These are phyloP conservation scores for Cottus gobio DNA, from an alignment of 2,113 vertebrate species.

Conservation along the genomic window DNA sequence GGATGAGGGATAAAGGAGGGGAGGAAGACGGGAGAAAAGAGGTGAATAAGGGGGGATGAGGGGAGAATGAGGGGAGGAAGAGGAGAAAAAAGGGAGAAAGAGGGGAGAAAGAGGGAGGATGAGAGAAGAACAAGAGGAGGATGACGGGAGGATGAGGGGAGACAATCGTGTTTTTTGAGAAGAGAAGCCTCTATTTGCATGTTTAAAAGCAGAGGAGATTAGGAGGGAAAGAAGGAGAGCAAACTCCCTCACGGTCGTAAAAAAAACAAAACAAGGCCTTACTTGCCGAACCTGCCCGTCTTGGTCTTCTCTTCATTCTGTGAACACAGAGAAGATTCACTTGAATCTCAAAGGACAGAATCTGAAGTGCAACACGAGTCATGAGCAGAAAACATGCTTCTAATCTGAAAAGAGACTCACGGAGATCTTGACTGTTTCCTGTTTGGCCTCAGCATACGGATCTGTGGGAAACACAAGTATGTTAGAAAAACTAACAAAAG, in stretches of 20 bases:
- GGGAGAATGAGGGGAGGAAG: too few relatives aligned
- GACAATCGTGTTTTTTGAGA: constrained; percentile 1
- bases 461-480: constrained; percentile 65
- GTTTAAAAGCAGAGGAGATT: constrained; percentile 21
- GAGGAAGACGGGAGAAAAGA: too few relatives aligned
- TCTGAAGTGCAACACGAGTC: neutral
- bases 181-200: neutral
- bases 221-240: neutral
- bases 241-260: constrained; percentile 5
- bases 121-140: too few relatives aligned
- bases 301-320: constrained; percentile 73
- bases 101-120: constrained; percentile 4
- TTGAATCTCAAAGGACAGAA: neutral
- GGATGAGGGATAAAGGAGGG: too few relatives aligned
- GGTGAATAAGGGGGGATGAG: too few relatives aligned
- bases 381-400: neutral
- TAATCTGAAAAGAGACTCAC: neutral
- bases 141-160: neutral
- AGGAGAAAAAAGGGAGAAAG: too few relatives aligned
- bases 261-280: constrained; percentile 35
- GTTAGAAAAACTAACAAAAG: neutral
- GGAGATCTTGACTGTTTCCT: constrained; percentile 57
- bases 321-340: constrained; percentile 41
- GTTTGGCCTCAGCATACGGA: constrained; percentile 74
- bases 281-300: constrained; percentile 74